Evolutionary conservation across 2,113 vertebrate species (phyloP).

Genomic region (Diphyllodes magnificus): DNA sequence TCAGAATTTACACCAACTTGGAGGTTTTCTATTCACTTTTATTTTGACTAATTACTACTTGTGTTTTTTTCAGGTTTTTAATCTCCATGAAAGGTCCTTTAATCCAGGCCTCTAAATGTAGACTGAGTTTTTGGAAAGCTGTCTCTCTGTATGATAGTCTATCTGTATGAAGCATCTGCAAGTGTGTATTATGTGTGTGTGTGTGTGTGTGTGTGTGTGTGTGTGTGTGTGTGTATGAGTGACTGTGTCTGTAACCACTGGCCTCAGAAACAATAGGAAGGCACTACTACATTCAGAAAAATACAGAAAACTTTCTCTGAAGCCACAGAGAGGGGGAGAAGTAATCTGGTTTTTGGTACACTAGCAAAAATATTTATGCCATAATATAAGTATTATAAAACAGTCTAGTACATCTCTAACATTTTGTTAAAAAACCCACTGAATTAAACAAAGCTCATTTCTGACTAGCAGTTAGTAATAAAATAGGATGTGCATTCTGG

Average conservation of each 20-base stretch:
- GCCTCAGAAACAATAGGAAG: not conserved
- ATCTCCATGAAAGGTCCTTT: not conserved
- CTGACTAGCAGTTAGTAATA: not conserved
- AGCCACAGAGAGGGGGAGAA: not conserved
- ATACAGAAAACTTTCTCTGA: not conserved
- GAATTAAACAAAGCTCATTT: slow-evolving; percentile 31
- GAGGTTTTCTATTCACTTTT: not conserved
- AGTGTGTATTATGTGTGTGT: not conserved
- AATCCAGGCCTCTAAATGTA: not conserved
- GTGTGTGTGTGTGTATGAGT: not conserved
- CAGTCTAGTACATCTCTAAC: not conserved
- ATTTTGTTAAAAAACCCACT: not conserved
- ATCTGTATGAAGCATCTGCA: not conserved
- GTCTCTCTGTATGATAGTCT: not conserved
- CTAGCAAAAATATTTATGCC: slow-evolving; percentile 39
- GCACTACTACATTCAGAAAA: not conserved
- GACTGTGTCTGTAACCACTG: not conserved
- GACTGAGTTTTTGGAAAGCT: not conserved
- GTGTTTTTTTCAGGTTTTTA: not conserved
- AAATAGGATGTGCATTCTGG: not conserved
- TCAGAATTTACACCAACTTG: not conserved
- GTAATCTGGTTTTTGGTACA: not conserved
- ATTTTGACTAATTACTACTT: not conserved
- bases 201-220: no score
- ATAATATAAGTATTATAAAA: slow-evolving; percentile 23